These are phyloP conservation scores for Sarcophaga carnaria DNA, from an alignment of 2,888 invertebrate genomes.

Conservation along the genomic window DNA sequence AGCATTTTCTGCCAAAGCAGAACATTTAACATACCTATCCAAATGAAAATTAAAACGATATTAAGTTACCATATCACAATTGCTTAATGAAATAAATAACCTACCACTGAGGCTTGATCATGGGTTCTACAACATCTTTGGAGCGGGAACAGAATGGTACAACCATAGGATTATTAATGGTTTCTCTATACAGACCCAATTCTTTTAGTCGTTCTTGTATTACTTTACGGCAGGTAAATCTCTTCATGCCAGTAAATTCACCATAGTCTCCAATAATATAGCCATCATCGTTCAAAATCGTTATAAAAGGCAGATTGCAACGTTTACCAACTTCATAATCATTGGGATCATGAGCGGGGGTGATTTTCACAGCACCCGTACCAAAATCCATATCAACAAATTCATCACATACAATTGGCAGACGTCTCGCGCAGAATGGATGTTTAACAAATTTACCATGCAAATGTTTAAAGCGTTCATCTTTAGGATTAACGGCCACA, in stretches of 20 bases:
- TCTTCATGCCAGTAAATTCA: slow-evolving; percentile 91
- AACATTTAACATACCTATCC: slow-evolving; percentile 90
- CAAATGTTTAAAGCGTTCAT: slow-evolving; percentile 90
- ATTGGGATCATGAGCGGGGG: slow-evolving; percentile 98
- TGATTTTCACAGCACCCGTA: slow-evolving; percentile 99
- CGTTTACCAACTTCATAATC: slow-evolving; percentile 98
- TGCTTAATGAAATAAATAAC: slow-evolving; percentile 30
- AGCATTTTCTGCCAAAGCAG: slow-evolving; percentile 94
- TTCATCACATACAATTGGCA: slow-evolving; percentile 95
- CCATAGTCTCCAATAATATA: slow-evolving; percentile 90
- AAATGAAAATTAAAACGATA: slow-evolving; percentile 15
- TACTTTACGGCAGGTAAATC: slow-evolving; percentile 93
- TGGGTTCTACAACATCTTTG: slow-evolving; percentile 98
- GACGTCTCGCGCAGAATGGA: slow-evolving; percentile 91
- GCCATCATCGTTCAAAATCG: slow-evolving; percentile 96
- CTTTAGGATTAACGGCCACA: slow-evolving; percentile 98
- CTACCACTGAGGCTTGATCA: slow-evolving; percentile 98
- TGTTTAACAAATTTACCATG: slow-evolving; percentile 92
- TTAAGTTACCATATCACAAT: background rate
- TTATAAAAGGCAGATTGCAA: slow-evolving; percentile 92
- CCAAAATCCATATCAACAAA: slow-evolving; percentile 98
- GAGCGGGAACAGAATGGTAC: slow-evolving; percentile 98
- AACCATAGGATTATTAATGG: slow-evolving; percentile 96
- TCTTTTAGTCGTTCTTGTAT: slow-evolving; percentile 90
- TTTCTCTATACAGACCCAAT: slow-evolving; percentile 88